These are phyloP conservation scores for Campylomormyrus tamandua DNA, from an alignment of 2,113 vertebrate species.

Conservation along the genomic window DNA sequence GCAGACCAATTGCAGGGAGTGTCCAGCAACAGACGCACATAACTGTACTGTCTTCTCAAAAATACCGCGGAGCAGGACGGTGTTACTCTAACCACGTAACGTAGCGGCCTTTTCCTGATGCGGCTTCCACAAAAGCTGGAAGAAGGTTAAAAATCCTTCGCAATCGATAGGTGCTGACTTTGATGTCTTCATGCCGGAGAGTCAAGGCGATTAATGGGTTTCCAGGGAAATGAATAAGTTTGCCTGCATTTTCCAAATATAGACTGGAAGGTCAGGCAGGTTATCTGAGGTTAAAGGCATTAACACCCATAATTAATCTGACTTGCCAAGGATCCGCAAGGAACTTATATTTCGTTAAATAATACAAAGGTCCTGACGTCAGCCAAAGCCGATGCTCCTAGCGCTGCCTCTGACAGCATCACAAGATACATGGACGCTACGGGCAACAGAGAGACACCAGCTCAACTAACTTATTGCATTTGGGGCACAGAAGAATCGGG, in stretches of 20 bases:
- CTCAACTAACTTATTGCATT: background rate
- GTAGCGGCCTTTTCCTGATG: background rate
- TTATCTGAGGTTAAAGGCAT: slow-evolving; percentile 28
- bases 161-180: background rate
- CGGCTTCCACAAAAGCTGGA: background rate
- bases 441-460: background rate
- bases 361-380: slow-evolving; percentile 23
- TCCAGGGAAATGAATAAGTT: slow-evolving; percentile 24
- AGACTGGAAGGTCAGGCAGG: slow-evolving; percentile 16
- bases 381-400: background rate
- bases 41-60: background rate
- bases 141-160: background rate
- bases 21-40: background rate
- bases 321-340: slow-evolving; percentile 29
- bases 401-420: background rate
- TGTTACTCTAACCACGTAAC: background rate
- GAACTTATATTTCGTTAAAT: slow-evolving; percentile 31
- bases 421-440: background rate
- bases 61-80: background rate
- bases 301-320: slow-evolving; percentile 33
- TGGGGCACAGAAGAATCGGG: background rate
- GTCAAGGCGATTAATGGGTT: slow-evolving; percentile 16
- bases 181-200: slow-evolving; percentile 20
- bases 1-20: slow-evolving; percentile 14
- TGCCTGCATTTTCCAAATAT: background rate